Evolutionary conservation across 2,888 invertebrate species (phyloP).

Genomic region (Dysmachus trigonus): DNA sequence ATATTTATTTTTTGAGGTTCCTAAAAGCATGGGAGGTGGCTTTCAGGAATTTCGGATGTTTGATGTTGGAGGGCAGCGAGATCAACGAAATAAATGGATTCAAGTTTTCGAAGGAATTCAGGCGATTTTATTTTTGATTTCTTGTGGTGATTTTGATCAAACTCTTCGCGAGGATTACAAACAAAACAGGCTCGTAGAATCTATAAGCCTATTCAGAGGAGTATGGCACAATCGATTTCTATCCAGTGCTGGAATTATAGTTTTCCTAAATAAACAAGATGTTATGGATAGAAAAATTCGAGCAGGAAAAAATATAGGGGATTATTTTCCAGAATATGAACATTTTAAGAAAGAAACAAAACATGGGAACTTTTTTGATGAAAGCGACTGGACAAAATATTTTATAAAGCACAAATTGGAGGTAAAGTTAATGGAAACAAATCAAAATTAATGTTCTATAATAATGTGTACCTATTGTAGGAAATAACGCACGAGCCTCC

Average conservation of each 20-base stretch:
- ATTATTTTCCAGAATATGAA: constrained; percentile 74
- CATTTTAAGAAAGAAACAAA: constrained; percentile 66
- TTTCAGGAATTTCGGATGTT: constrained; percentile 81
- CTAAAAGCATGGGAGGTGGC: constrained; percentile 76
- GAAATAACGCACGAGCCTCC: constrained; percentile 69
- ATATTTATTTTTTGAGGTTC: constrained; percentile 63
- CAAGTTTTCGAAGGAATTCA: constrained; percentile 85
- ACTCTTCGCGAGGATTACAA: constrained; percentile 74
- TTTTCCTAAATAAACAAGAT: constrained; percentile 86
- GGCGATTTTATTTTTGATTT: constrained; percentile 82
- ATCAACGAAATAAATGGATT: constrained; percentile 85
- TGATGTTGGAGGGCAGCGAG: constrained; percentile 85
- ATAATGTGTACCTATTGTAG: constrained; percentile 58
- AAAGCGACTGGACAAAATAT: constrained; percentile 73
- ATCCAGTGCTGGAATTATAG: constrained; percentile 77
- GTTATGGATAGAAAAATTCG: constrained; percentile 75
- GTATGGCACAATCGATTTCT: constrained; percentile 80
- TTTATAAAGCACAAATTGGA: constrained; percentile 75
- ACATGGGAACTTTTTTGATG: constrained; percentile 67
- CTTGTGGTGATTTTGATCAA: constrained; percentile 83
- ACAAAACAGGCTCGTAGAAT: constrained; percentile 77
- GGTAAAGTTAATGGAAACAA: constrained; percentile 60
- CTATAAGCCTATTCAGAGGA: constrained; percentile 76
- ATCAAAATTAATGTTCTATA: not conserved
- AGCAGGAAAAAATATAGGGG: constrained; percentile 71